phyloP scores from a whole-genome alignment of 2,888 invertebrate species.

The Empis livida region DNA sequence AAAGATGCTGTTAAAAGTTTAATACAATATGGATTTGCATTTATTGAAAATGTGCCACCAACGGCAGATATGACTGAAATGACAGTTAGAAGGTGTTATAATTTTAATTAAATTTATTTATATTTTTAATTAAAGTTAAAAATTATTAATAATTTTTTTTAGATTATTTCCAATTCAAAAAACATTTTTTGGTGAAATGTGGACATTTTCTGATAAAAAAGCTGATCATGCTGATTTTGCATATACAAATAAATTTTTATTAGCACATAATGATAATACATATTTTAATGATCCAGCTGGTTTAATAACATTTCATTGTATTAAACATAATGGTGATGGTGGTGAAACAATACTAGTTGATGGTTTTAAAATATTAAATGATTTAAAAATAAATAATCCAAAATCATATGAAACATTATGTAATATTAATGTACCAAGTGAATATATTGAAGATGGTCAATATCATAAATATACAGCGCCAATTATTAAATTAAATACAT shows the following conservation, averaged over 20 bases:
- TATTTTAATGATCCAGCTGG: constrained; percentile 66
- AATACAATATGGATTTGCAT: constrained; percentile 29
- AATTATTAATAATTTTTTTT: constrained; percentile 25
- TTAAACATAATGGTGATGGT: constrained; percentile 44
- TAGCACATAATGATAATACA: constrained; percentile 64
- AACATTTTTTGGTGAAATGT: constrained; percentile 64
- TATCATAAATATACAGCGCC: constrained; percentile 45
- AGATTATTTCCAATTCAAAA: constrained; percentile 50
- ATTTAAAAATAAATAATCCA: constrained; percentile 40
- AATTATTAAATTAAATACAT: constrained; percentile 43
- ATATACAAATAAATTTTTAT: constrained; percentile 52
- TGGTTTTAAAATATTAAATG: constrained; percentile 52
- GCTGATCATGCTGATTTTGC: constrained; percentile 55
- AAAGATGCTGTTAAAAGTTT: constrained; percentile 37
- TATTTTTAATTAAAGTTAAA: not conserved
- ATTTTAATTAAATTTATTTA: not conserved
- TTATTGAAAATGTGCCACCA: constrained; percentile 30
- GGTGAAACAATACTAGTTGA: constrained; percentile 65
- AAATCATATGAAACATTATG: constrained; percentile 46
- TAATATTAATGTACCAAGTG: constrained; percentile 44
- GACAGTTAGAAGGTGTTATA: constrained; percentile 30
- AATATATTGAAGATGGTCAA: constrained; percentile 50
- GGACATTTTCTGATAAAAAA: constrained; percentile 45
- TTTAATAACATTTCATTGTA: constrained; percentile 47
- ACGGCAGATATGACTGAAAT: constrained; percentile 35